These are phyloP conservation scores for Lacerta agilis DNA, from an alignment of 2,797 vertebrate genomes.

Conservation along the genomic window DNA sequence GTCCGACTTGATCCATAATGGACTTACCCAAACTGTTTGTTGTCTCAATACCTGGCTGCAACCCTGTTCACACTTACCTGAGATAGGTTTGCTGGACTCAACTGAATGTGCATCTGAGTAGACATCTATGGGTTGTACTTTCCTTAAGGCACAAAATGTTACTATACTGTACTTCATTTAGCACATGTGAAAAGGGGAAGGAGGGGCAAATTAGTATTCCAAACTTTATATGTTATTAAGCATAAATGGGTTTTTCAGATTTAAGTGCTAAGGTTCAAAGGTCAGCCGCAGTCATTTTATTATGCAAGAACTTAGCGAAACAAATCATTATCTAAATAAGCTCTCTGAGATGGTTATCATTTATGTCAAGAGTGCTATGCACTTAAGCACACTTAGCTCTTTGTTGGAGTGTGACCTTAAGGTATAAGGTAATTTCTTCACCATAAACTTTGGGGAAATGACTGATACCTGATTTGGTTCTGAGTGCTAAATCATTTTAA, in stretches of 20 bases:
- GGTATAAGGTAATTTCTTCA: background rate
- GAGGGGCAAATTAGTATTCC: background rate
- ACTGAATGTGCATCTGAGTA: background rate
- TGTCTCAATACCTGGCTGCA: slow-evolving; percentile 14
- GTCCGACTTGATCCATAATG: too few relatives aligned
- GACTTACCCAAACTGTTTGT: too few relatives aligned
- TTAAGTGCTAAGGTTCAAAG: background rate
- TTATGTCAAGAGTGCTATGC: background rate
- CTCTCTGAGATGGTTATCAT: background rate
- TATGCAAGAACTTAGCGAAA: background rate
- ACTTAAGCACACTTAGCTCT: background rate
- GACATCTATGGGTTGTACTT: background rate
- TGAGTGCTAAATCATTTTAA: background rate
- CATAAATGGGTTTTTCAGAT: slow-evolving; percentile 28
- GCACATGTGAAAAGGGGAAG: background rate
- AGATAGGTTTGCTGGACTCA: background rate
- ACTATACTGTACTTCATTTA: slow-evolving; percentile 21
- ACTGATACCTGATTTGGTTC: background rate
- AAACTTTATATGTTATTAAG: slow-evolving; percentile 21
- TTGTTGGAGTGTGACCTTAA: background rate
- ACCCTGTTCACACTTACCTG: background rate
- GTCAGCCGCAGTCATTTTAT: background rate
- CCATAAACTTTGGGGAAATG: background rate
- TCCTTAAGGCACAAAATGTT: background rate
- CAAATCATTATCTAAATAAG: background rate